phyloP scores from a whole-genome alignment of 2,888 invertebrate species.

The Hypsopygia costalis region DNA sequence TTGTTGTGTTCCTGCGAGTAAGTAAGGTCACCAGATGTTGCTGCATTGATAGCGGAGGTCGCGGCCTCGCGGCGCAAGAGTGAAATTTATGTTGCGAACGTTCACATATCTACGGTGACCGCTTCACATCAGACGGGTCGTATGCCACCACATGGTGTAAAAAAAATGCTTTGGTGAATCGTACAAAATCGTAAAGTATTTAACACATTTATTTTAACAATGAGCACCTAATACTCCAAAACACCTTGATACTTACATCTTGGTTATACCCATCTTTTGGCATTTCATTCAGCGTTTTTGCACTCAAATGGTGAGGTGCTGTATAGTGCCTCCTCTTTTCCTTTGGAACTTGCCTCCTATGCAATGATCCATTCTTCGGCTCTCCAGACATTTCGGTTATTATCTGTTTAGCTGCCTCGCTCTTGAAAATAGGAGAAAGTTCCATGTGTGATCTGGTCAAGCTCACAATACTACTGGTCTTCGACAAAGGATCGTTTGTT shows the following conservation, averaged over 20 bases:
- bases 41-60: no score
- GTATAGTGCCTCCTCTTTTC: conserved; percentile 93
- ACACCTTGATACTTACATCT: conserved; percentile 55
- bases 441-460: conserved; percentile 74
- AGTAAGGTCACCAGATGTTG: no score
- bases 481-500: conserved; percentile 70
- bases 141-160: no score
- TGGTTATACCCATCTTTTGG: conserved; percentile 67
- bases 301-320: conserved; percentile 87
- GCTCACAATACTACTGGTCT: conserved; percentile 70
- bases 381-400: conserved; percentile 88
- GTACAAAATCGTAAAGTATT: no score
- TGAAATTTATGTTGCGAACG: no score
- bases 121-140: no score
- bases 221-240: no score
- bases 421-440: conserved; percentile 90
- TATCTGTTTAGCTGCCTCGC: conserved; percentile 92
- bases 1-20: no score
- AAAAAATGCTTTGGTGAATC: no score
- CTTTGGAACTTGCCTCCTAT: conserved; percentile 86
- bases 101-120: no score
- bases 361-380: conserved; percentile 79
- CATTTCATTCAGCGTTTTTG: conserved; percentile 81
- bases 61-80: no score
- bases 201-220: no score